Conservation (phyloP, 2,113 vertebrate genomes). For the Myotis brandtii region DNA sequence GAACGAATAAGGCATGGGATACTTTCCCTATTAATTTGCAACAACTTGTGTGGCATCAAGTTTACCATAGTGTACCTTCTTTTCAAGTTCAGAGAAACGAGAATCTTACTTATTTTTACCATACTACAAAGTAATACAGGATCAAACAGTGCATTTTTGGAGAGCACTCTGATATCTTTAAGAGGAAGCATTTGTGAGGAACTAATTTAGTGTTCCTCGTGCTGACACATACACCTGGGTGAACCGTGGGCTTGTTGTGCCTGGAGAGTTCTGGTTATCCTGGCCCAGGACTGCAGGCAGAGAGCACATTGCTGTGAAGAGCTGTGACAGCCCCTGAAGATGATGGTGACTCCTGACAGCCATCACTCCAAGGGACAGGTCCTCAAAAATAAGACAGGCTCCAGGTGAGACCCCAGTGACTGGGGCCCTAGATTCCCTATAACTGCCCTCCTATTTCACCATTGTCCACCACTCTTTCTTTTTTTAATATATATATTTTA, state of each 20-base stretch:
- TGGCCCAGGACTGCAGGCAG: not conserved
- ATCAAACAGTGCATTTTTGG: too few species aligned
- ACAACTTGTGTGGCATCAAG: not conserved
- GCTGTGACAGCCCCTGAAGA: not conserved
- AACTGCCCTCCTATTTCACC: not conserved
- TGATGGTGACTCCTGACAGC: not conserved
- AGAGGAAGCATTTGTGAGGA: not conserved
- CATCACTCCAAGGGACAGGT: not conserved
- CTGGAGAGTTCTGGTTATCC: not conserved
- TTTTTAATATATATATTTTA: too few species aligned
- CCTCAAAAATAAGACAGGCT: not conserved
- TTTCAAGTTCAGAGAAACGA: not conserved
- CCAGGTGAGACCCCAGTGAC: not conserved
- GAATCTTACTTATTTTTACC: not conserved
- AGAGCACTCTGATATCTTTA: not conserved
- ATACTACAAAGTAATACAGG: not conserved
- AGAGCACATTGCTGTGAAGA: not conserved
- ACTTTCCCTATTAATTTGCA: not conserved
- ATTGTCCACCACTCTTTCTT: not conserved
- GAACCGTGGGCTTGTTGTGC: fast-evolving
- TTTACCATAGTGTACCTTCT: not conserved
- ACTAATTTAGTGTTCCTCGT: not conserved
- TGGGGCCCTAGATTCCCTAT: not conserved
- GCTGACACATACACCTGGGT: not conserved
- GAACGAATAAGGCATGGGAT: not conserved